phyloP scores from a whole-genome alignment of 2,888 invertebrate species.

The Limnephilus marmoratus region DNA sequence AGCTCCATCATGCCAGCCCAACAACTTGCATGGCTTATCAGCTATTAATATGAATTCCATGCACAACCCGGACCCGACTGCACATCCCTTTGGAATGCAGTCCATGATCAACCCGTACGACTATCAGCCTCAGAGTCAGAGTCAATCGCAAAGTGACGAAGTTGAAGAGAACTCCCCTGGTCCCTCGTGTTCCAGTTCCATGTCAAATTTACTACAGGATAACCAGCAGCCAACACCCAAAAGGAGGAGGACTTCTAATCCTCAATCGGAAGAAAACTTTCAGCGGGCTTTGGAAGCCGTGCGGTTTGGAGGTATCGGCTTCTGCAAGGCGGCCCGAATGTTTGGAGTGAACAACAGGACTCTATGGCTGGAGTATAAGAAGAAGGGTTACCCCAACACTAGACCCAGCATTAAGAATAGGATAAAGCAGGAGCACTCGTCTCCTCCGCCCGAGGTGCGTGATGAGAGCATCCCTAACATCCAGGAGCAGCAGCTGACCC shows the following conservation, averaged over 20 bases:
- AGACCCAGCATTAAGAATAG: conserved; percentile 87
- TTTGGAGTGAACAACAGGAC: conserved; percentile 92
- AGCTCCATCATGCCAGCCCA: conserved; percentile 81
- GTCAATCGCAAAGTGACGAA: conserved; percentile 58
- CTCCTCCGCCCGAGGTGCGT: conserved; percentile 79
- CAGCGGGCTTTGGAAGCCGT: conserved; percentile 89
- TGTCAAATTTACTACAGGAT: conserved; percentile 71
- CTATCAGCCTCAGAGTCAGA: conserved; percentile 71
- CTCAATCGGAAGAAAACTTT: conserved; percentile 90
- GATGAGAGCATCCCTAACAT: conserved; percentile 69
- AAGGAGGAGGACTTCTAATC: conserved; percentile 86
- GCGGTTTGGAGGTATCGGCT: conserved; percentile 89
- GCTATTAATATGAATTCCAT: conserved; percentile 75
- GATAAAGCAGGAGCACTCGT: conserved; percentile 82
- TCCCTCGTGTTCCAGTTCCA: conserved; percentile 69
- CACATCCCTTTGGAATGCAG: conserved; percentile 77
- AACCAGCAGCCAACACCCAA: conserved; percentile 76
- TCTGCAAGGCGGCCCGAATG: conserved; percentile 90
- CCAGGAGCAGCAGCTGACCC: conserved; percentile 74
- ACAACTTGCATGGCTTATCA: conserved; percentile 72
- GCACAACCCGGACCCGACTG: conserved; percentile 67
- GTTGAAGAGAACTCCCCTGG: conserved; percentile 69
- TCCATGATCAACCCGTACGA: conserved; percentile 75
- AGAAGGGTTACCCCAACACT: conserved; percentile 89
- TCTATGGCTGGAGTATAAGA: conserved; percentile 90